Evolutionary conservation across 2,888 invertebrate species (phyloP).

Genomic region (Charanyca ferruginea): DNA sequence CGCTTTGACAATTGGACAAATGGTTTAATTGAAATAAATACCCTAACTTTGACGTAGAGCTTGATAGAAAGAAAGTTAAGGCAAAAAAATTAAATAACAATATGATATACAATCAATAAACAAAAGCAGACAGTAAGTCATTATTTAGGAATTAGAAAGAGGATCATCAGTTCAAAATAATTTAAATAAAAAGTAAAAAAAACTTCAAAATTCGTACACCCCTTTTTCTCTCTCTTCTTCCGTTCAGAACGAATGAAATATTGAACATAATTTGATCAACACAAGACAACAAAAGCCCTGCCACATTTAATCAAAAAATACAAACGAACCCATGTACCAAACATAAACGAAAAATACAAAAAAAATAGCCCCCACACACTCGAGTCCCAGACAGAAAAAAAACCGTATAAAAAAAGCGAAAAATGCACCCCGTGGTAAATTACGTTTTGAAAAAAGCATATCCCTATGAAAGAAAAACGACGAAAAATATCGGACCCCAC

Average conservation of each 20-base stretch:
- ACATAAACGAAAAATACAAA: neutral
- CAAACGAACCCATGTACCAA: constrained; percentile 27
- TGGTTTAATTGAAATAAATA: too few relatives aligned
- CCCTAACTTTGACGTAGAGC: too few relatives aligned
- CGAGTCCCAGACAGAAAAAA: constrained; percentile 25
- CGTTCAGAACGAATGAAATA: neutral
- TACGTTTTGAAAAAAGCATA: constrained; percentile 37
- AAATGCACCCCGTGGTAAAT: constrained; percentile 16
- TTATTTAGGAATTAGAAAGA: too few relatives aligned
- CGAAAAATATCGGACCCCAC: constrained; percentile 46
- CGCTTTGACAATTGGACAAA: too few relatives aligned
- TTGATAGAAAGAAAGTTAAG: too few relatives aligned
- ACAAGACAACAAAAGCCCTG: neutral
- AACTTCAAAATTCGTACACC: too few relatives aligned
- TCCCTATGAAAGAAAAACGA: constrained; percentile 21
- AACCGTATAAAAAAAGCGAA: constrained; percentile 11
- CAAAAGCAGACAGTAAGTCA: too few relatives aligned
- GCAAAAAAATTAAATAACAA: too few relatives aligned
- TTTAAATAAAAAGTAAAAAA: too few relatives aligned
- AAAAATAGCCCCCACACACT: neutral
- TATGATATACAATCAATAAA: too few relatives aligned
- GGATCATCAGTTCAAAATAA: too few relatives aligned
- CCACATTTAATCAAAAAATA: constrained; percentile 35
- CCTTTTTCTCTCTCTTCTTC: too few relatives aligned
- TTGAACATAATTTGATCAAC: neutral